Conservation (phyloP, 1,140 invertebrate species). For the Camponotus floridanus region DNA sequence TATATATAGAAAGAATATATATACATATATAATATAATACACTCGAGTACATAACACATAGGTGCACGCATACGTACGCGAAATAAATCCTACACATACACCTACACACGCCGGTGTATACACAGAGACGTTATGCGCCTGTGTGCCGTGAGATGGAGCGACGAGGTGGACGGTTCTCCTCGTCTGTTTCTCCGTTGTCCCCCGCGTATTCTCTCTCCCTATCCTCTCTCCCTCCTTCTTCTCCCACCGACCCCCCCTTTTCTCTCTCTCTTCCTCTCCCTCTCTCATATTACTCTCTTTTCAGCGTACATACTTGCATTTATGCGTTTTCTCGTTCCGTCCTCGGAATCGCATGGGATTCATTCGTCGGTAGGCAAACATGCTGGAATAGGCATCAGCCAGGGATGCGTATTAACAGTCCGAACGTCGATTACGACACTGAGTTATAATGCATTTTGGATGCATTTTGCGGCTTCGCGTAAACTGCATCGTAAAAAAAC, state of each 20-base stretch:
- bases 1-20: background rate
- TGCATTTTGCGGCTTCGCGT: background rate
- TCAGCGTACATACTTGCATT: constrained; percentile 53
- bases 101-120: constrained; percentile 39
- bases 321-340: constrained; percentile 72
- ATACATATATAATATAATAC: background rate
- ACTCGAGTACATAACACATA: constrained; percentile 24
- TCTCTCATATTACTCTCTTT: constrained; percentile 40
- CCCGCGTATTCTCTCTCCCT: constrained; percentile 25
- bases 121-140: constrained; percentile 28
- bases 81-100: background rate
- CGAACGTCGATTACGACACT: background rate
- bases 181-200: constrained; percentile 53
- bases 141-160: constrained; percentile 31
- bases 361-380: constrained; percentile 52
- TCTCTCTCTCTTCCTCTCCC: constrained; percentile 4
- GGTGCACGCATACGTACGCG: constrained; percentile 13
- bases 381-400: constrained; percentile 48
- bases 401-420: background rate
- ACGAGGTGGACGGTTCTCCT: constrained; percentile 63
- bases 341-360: constrained; percentile 56
- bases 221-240: background rate
- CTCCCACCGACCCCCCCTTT: no score
- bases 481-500: background rate
- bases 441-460: background rate